Percentiles rank a stretch among this genome's conserved stretches.
These are phyloP conservation scores for Yponomeuta malinellus DNA, from an alignment of 2,888 invertebrate species.

Conservation along the genomic window DNA sequence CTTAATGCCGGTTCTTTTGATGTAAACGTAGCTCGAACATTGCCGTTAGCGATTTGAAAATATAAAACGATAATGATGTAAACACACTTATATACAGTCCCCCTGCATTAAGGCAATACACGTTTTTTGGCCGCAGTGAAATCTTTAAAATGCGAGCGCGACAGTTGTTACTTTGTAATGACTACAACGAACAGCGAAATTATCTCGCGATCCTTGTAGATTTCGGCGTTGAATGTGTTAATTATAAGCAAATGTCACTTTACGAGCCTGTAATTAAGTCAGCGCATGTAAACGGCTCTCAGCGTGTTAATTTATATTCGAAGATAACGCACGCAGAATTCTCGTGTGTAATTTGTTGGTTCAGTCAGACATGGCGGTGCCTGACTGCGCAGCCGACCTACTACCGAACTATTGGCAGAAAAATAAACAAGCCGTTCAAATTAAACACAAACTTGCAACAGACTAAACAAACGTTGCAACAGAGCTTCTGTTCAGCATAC, in stretches of 20 bases:
- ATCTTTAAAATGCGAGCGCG: background rate
- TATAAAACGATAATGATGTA: slow-evolving; percentile 46
- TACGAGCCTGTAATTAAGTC: slow-evolving; percentile 2
- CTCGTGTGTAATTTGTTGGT: slow-evolving; percentile 13
- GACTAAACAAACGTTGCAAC: slow-evolving; percentile 29
- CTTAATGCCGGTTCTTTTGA: slow-evolving; percentile 61
- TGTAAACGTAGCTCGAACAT: slow-evolving; percentile 38
- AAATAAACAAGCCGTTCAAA: slow-evolving; percentile 11
- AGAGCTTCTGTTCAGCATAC: background rate
- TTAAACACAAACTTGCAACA: slow-evolving; percentile 33
- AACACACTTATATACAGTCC: slow-evolving; percentile 22
- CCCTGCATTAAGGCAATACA: background rate
- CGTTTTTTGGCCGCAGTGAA: slow-evolving; percentile 3
- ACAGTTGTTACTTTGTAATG: background rate
- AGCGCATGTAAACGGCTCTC: slow-evolving; percentile 8
- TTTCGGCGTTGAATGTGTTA: slow-evolving; percentile 2
- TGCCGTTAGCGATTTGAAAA: slow-evolving; percentile 58
- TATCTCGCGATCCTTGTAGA: background rate
- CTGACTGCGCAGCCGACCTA: slow-evolving; percentile 23
- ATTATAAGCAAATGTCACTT: slow-evolving; percentile 11
- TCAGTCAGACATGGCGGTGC: slow-evolving; percentile 39
- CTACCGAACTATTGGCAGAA: slow-evolving; percentile 34
- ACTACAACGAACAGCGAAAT: slow-evolving; percentile 1
- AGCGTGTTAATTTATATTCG: slow-evolving; percentile 9
- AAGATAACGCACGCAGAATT: slow-evolving; percentile 14